These are phyloP conservation scores for Platycheirus rosarum DNA, from an alignment of 2,888 invertebrate genomes.

Conservation along the genomic window DNA sequence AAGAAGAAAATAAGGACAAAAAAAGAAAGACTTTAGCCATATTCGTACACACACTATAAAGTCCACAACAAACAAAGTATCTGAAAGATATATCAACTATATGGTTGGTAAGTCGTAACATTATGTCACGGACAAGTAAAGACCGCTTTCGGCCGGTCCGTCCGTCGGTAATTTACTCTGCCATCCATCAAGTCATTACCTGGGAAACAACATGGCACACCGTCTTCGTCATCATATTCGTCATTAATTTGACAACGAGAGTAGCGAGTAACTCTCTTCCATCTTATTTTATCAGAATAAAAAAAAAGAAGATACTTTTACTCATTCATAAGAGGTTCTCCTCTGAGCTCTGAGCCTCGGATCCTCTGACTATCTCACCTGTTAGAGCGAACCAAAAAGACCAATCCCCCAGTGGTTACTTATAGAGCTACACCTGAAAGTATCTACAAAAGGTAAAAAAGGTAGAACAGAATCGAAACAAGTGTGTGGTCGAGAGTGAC, in stretches of 20 bases:
- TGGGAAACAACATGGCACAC: conserved; percentile 73
- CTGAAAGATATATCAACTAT: conserved; percentile 47
- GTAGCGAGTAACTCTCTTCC: conserved; percentile 55
- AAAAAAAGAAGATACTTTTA: conserved; percentile 54
- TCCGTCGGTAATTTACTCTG: conserved; percentile 69
- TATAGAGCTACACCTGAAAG: conserved; percentile 65
- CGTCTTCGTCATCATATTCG: conserved; percentile 72
- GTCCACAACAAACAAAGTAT: conserved; percentile 46
- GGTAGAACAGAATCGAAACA: conserved; percentile 63
- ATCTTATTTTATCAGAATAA: conserved; percentile 47
- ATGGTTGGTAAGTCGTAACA: conserved; percentile 52
- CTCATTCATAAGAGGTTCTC: conserved; percentile 67
- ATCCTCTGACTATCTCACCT: conserved; percentile 64
- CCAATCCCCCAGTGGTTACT: conserved; percentile 40
- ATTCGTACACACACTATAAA: conserved; percentile 24
- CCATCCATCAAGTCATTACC: conserved; percentile 69
- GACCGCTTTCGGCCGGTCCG: conserved; percentile 59
- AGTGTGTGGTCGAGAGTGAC: conserved; percentile 57
- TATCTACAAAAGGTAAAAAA: conserved; percentile 4
- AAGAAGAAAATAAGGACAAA: conserved; percentile 15
- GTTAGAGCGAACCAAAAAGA: conserved; percentile 51
- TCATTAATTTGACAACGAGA: conserved; percentile 71
- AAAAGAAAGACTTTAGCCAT: too few species aligned
- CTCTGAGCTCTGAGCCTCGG: too few species aligned
- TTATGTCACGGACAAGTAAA: conserved; percentile 72